phyloP scores from a whole-genome alignment of 1,140 invertebrate species.

The Drosophila kepulauana region DNA sequence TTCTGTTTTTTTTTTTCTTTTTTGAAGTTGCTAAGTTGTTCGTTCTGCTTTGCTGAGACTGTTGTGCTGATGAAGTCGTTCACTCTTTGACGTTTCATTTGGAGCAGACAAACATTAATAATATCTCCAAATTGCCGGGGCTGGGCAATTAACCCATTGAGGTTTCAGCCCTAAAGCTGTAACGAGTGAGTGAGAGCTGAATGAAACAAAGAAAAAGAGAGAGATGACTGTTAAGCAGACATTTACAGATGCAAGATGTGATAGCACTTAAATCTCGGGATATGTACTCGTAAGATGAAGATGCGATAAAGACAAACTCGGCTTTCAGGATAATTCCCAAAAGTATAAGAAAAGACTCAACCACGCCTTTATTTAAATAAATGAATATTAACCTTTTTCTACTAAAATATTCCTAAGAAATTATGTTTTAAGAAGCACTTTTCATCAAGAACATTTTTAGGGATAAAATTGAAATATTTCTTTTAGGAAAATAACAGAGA shows the following conservation, averaged over 20 bases:
- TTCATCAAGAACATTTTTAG: no score
- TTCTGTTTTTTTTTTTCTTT: neutral
- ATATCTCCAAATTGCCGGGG: conserved; percentile 37
- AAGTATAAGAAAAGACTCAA: neutral
- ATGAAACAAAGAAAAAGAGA: neutral
- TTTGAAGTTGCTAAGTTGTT: conserved; percentile 3
- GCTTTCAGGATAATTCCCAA: neutral
- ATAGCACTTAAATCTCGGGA: neutral
- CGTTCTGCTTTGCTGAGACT: conserved; percentile 2
- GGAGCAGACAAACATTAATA: conserved; percentile 40
- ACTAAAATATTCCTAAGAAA: no score
- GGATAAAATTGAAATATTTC: no score
- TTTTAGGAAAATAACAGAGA: no score
- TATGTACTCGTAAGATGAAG: neutral
- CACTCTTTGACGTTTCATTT: conserved; percentile 33
- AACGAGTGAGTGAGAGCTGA: neutral
- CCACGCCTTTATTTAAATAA: neutral
- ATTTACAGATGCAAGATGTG: neutral
- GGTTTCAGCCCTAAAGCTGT: neutral
- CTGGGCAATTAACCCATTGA: conserved; percentile 52
- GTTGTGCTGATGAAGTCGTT: conserved; percentile 31
- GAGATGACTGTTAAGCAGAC: neutral
- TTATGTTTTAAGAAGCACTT: no score
- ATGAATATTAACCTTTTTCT: no score
- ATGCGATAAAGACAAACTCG: neutral